phyloP scores from a whole-genome alignment of 2,797 vertebrate genomes.

The Rhinella marina region DNA sequence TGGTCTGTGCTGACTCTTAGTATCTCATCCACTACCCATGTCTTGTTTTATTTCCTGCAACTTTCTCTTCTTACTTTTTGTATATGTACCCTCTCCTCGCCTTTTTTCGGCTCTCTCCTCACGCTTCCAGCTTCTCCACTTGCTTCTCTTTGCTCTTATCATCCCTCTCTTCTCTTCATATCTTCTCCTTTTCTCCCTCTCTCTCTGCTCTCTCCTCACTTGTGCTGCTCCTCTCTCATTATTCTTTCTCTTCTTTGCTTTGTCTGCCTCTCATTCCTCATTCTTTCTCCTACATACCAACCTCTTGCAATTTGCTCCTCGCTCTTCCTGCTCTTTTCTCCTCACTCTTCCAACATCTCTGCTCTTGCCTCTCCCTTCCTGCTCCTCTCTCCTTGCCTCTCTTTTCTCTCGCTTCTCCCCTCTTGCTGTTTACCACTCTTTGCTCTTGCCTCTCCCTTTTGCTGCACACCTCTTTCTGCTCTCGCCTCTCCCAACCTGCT shows the following conservation, averaged over 20 bases:
- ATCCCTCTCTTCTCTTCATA: background rate
- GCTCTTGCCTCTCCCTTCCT: background rate
- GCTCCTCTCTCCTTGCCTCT: background rate
- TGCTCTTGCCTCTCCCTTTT: background rate
- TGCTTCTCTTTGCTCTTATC: background rate
- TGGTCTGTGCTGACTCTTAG: background rate
- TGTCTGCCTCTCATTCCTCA: background rate
- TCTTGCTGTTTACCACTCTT: too few relatives aligned
- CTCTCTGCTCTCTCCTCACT: background rate
- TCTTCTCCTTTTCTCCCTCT: background rate
- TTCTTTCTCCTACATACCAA: background rate
- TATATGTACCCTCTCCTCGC: background rate
- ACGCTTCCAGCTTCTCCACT: background rate
- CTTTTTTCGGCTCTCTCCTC: background rate
- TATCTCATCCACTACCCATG: background rate
- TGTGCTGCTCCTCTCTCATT: background rate
- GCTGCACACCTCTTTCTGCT: background rate
- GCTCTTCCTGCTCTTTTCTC: background rate
- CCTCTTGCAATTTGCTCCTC: too few relatives aligned
- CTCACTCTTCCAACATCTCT: background rate
- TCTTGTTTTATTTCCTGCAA: background rate
- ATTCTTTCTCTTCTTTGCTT: background rate
- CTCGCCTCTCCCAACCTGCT: background rate
- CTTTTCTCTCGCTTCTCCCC: background rate
- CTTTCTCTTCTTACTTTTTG: background rate